phyloP scores from a whole-genome alignment of 1,140 invertebrate species.

The Megalopta genalis region DNA sequence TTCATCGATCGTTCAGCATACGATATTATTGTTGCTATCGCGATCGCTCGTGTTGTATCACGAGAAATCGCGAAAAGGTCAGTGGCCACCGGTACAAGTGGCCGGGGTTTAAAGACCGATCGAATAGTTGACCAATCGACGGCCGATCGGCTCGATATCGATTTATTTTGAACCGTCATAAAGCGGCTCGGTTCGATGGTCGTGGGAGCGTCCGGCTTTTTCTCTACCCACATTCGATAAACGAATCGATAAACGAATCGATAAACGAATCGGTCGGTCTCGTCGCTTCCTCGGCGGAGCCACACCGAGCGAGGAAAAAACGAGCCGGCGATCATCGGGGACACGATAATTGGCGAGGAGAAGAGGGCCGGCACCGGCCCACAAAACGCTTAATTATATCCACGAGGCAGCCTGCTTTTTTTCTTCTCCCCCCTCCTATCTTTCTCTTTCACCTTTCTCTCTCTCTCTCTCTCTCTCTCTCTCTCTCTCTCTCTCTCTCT shows the following conservation, averaged over 20 bases:
- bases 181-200: slow-evolving; percentile 3
- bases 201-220: slow-evolving; percentile 29
- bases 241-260: slow-evolving; percentile 7
- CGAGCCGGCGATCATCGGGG: slow-evolving; percentile 18
- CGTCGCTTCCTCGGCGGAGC: background rate
- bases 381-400: slow-evolving; percentile 42
- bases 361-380: background rate
- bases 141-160: background rate
- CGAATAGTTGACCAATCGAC: background rate
- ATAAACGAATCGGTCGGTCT: background rate
- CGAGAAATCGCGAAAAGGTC: too few species aligned
- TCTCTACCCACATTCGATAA: slow-evolving; percentile 28
- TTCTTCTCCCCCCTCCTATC: background rate
- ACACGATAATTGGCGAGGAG: slow-evolving; percentile 47
- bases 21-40: too few species aligned
- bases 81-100: too few species aligned
- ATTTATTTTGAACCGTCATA: slow-evolving; percentile 14
- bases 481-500: background rate
- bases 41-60: too few species aligned
- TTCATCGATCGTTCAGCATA: too few species aligned
- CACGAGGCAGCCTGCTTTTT: background rate
- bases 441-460: background rate
- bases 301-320: background rate
- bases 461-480: background rate
- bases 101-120: background rate